Conservation (phyloP, 1,140 invertebrate species). For the Catajapyx aquilonaris region DNA sequence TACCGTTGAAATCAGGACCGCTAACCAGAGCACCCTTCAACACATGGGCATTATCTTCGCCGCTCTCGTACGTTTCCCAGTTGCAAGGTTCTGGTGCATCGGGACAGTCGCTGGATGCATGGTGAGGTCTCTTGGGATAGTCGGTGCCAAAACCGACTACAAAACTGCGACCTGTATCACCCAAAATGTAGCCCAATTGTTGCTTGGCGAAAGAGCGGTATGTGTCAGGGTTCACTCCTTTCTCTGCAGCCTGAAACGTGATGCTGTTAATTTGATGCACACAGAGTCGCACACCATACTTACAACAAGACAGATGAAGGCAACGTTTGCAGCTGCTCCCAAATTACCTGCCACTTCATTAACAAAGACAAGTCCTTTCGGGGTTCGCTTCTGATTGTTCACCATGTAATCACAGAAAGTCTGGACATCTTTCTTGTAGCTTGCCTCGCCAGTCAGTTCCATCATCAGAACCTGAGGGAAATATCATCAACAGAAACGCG, state of each 20-base stretch:
- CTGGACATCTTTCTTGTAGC: slow-evolving; percentile 24
- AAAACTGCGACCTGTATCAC: slow-evolving; percentile 22
- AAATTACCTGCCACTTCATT: slow-evolving; percentile 33
- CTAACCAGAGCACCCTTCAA: slow-evolving; percentile 32
- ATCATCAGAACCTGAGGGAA: slow-evolving; percentile 24
- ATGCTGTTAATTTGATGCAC: background rate
- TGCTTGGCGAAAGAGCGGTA: slow-evolving; percentile 19
- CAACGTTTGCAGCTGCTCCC: slow-evolving; percentile 32
- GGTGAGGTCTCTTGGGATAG: too few species aligned
- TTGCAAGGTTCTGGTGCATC: slow-evolving; percentile 25
- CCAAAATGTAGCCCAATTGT: slow-evolving; percentile 24
- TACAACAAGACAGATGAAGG: slow-evolving; percentile 33
- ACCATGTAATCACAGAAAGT: slow-evolving; percentile 29
- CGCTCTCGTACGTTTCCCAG: slow-evolving; percentile 24
- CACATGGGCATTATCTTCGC: slow-evolving; percentile 27
- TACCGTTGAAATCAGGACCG: slow-evolving; percentile 29
- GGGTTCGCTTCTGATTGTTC: slow-evolving; percentile 24
- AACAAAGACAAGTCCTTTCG: slow-evolving; percentile 32
- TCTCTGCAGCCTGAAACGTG: slow-evolving; percentile 11
- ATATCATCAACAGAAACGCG: too few species aligned
- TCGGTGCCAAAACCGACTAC: slow-evolving; percentile 25
- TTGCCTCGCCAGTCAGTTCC: slow-evolving; percentile 20
- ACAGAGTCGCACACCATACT: too few species aligned
- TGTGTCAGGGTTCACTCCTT: slow-evolving; percentile 9
- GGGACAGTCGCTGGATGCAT: slow-evolving; percentile 29